Base-by-base conservation (phyloP, 1,140 invertebrate genomes). In the Drosophila triauraria region DNA sequence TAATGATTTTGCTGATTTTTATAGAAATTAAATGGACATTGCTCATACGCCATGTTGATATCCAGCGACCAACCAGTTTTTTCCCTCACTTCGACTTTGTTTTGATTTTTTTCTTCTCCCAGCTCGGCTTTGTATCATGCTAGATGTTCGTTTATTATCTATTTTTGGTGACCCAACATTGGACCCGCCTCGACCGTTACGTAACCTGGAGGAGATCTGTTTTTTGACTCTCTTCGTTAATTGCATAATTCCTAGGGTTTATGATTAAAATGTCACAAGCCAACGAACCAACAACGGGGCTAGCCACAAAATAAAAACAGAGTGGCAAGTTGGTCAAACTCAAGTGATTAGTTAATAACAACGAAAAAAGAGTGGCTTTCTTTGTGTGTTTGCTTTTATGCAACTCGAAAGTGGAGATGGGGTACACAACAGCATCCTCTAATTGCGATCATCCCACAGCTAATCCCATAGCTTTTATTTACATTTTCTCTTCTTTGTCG, bases 211-310 rank as follows among this genome's bases (percentile, higher is more conserved):
- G 38, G 25, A 78, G 69, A 69, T 84, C 78, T 53, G 78, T 68
- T 38, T 68, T 65, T 51, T 15, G 47, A 42, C 71, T 76, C 40
- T 68, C 57, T 72, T 57, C 70, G 53, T 51, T 82, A 87, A 86
- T 86, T 86, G 85, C 75, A 86, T 86, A 87, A 86, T 65, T 85
- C 74, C 42, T 32, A 60, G 50, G 70, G 70, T 75, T 69, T 71
- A 68, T 82, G 70, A 87, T 86, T 76, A 75, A 86, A 87, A 86
- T 86, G 82, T 86, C 82, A 86, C 82, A 86, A 86, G 82, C 82
- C 82, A 86, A 82, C 72, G 62, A 53, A 68, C 71, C 30, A 50
- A 47, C 27, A 50, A 47, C 76, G 71, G 71, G 65, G 35, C 65
- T 64, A 70, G 60, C 64, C 57, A 63, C 51, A 46, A 48, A 46